Evolutionary conservation across 2,797 vertebrate genomes (phyloP).

Genomic region (Pangasius krempfi): DNA sequence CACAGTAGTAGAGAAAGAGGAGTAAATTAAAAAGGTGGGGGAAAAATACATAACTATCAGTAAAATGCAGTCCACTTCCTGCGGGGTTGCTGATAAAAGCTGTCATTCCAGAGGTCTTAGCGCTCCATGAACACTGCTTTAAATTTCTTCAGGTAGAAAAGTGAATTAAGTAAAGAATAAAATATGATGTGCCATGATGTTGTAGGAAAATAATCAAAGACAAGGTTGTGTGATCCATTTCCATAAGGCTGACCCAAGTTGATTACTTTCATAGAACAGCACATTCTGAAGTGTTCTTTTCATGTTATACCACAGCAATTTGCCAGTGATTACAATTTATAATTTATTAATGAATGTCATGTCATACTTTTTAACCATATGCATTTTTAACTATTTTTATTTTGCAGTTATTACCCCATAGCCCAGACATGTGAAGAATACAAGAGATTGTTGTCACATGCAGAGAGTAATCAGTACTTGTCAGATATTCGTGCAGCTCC

Average conservation of each 20-base stretch:
- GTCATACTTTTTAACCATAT: neutral
- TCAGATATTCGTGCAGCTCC: too few species aligned
- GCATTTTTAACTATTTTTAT: neutral
- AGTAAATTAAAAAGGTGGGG: slow-evolving; percentile 69
- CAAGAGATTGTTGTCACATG: too few species aligned
- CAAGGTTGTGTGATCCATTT: neutral
- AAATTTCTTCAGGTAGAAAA: neutral
- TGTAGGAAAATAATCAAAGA: neutral
- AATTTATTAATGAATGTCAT: neutral
- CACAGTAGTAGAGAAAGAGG: slow-evolving; percentile 69
- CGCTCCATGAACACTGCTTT: slow-evolving; percentile 17
- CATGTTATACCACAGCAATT: neutral
- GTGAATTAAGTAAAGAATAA: neutral
- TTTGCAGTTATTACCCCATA: too few species aligned
- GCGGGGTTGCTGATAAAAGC: slow-evolving; percentile 53
- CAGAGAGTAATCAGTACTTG: too few species aligned
- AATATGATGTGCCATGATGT: neutral
- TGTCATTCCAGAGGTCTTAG: slow-evolving; percentile 50
- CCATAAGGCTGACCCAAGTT: neutral
- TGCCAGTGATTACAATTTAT: neutral
- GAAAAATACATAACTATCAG: slow-evolving; percentile 50
- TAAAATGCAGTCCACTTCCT: slow-evolving; percentile 54
- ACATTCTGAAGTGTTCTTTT: neutral
- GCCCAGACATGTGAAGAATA: too few species aligned
- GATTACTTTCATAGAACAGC: neutral